phyloP scores from a whole-genome alignment of 2,888 invertebrate species.

The Ecdyonurus torrentis region DNA sequence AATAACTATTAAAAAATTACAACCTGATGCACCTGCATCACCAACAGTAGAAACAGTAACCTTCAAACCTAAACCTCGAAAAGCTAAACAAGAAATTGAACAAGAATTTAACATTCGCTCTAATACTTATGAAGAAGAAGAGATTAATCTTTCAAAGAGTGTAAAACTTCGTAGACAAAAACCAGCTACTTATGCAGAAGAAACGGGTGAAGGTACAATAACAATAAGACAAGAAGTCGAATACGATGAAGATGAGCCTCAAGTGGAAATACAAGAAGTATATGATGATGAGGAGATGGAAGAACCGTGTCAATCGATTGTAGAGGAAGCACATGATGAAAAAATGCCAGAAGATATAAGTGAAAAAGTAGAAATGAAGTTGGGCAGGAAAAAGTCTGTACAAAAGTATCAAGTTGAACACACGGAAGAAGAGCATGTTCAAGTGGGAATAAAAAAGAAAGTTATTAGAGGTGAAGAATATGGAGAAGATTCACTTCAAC shows the following conservation, averaged over 20 bases:
- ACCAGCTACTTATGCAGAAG: conserved; percentile 57
- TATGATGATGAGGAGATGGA: conserved; percentile 14
- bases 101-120: conserved; percentile 77
- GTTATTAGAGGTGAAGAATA: conserved; percentile 31
- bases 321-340: conserved; percentile 12
- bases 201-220: conserved; percentile 58
- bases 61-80: conserved; percentile 43
- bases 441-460: conserved; percentile 26
- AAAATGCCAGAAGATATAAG: conserved; percentile 3
- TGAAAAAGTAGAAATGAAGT: background rate
- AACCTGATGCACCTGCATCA: conserved; percentile 47
- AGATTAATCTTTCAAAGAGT: conserved; percentile 53
- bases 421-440: conserved; percentile 22
- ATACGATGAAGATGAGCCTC: conserved; percentile 24
- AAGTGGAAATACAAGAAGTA: conserved; percentile 19
- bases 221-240: conserved; percentile 41
- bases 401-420: conserved; percentile 13
- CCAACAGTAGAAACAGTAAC: conserved; percentile 63
- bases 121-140: conserved; percentile 74
- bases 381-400: background rate
- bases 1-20: conserved; percentile 15
- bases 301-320: background rate
- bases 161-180: conserved; percentile 66
- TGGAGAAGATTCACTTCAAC: conserved; percentile 49
- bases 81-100: conserved; percentile 72